Conservation (phyloP, 2,888 invertebrate species). For the Mallateleia sp. region DNA sequence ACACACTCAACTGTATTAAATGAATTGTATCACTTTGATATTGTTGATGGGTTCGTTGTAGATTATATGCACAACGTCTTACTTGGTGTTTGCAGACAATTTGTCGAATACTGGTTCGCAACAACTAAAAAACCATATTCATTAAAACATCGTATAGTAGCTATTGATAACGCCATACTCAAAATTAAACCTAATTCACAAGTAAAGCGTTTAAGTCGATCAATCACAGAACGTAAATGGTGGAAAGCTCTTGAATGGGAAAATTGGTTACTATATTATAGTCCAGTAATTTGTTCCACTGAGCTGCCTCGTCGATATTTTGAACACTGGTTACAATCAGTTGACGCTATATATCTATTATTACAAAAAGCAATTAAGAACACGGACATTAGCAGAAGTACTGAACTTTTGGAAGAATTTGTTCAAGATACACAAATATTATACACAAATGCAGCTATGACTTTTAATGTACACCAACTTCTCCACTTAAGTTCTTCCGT, state of each 20-base stretch:
- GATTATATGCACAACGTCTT: conserved; percentile 7
- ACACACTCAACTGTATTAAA: not conserved
- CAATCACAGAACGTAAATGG: not conserved
- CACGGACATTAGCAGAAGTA: not conserved
- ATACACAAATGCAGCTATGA: not conserved
- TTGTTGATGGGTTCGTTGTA: not conserved
- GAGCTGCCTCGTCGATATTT: not conserved
- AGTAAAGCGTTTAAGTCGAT: conserved; percentile 4
- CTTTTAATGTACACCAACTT: conserved; percentile 35
- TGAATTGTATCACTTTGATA: not conserved
- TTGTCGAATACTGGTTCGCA: conserved; percentile 7
- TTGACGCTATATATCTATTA: not conserved
- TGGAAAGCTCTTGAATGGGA: conserved; percentile 36
- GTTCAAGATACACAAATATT: not conserved
- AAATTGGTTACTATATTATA: conserved; percentile 23
- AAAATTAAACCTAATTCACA: conserved; percentile 5
- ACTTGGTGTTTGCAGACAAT: not conserved
- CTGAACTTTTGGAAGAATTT: not conserved
- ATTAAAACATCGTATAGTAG: not conserved
- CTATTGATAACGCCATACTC: not conserved
- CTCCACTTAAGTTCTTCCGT: conserved; percentile 18
- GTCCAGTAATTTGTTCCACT: not conserved
- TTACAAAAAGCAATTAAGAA: not conserved
- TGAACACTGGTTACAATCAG: not conserved
- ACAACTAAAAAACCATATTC: no score